These are phyloP conservation scores for Ectropis crepuscularia DNA, from an alignment of 2,888 invertebrate species.

Conservation along the genomic window DNA sequence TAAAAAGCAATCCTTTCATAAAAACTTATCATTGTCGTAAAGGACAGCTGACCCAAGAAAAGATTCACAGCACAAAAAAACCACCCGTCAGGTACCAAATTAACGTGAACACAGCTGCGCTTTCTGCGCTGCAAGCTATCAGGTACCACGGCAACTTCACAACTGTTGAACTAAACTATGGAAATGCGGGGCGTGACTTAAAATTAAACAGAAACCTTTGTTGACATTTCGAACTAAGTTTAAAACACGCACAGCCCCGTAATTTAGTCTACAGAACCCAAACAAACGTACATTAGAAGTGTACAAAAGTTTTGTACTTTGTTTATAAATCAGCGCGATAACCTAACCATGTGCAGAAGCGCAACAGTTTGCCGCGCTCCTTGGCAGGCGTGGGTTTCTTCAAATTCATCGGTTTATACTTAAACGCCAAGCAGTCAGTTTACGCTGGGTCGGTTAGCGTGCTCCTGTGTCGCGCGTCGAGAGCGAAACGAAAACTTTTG, in stretches of 20 bases:
- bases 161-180: conserved; percentile 27
- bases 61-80: no score
- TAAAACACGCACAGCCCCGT: conserved; percentile 67
- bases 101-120: conserved; percentile 57
- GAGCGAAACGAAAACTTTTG: conserved; percentile 69
- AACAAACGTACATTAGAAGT: conserved; percentile 62
- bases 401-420: conserved; percentile 75
- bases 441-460: conserved; percentile 56
- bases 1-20: no score
- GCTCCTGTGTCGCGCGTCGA: conserved; percentile 59
- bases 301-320: conserved; percentile 66
- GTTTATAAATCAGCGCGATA: conserved; percentile 66
- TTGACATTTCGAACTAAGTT: conserved; percentile 64
- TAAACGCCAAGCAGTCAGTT: conserved; percentile 67
- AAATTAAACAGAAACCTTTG: conserved; percentile 69
- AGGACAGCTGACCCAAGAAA: no score
- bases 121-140: conserved; percentile 38
- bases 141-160: conserved; percentile 49
- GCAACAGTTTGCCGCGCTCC: conserved; percentile 61
- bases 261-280: conserved; percentile 61
- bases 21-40: no score
- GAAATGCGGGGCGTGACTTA: conserved; percentile 65
- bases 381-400: conserved; percentile 60
- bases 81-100: conserved; percentile 3
- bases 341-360: conserved; percentile 68